phyloP scores from a whole-genome alignment of 2,113 vertebrate species.

The Esox niger region DNA sequence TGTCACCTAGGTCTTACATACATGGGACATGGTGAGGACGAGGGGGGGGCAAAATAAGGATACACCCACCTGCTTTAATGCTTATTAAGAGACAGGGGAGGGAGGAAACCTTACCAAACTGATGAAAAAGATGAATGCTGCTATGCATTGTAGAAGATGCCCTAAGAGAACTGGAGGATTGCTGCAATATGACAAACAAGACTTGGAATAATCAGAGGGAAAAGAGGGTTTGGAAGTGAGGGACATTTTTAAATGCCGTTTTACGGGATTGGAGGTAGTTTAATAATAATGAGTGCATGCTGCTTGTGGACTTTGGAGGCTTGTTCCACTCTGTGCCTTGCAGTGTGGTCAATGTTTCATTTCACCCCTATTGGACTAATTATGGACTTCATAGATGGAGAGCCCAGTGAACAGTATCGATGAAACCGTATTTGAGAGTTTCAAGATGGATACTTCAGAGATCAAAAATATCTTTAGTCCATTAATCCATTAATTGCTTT shows the following conservation, averaged over 20 bases:
- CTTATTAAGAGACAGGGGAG: not conserved
- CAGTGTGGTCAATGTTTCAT: slow-evolving; percentile 26
- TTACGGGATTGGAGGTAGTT: not conserved
- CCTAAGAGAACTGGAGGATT: slow-evolving; percentile 65
- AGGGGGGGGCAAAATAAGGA: slow-evolving; percentile 25
- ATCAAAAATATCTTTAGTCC: slow-evolving; percentile 25
- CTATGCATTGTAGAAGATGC: slow-evolving; percentile 65
- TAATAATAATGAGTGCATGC: no score
- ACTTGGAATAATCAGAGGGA: slow-evolving; percentile 11
- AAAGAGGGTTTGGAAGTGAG: no score
- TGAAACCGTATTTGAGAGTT: slow-evolving; percentile 28
- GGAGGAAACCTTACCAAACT: slow-evolving; percentile 22
- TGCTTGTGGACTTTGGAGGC: not conserved
- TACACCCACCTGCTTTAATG: slow-evolving; percentile 29
- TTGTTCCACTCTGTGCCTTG: slow-evolving; percentile 22
- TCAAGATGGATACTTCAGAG: slow-evolving; percentile 25
- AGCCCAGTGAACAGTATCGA: slow-evolving; percentile 20
- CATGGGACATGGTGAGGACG: not conserved
- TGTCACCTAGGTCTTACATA: slow-evolving; percentile 68
- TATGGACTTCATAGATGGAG: slow-evolving; percentile 5
- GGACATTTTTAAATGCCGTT: not conserved
- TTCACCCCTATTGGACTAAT: slow-evolving; percentile 7
- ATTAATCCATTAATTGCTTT: slow-evolving; percentile 32
- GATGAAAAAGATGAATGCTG: slow-evolving; percentile 63
- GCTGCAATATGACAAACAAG: slow-evolving; percentile 49